A percentile compares a stretch with the other conserved stretches of the same genome.
Evolutionary conservation across 2,113 vertebrate species (phyloP).

Genomic region (Alligator sinensis): DNA sequence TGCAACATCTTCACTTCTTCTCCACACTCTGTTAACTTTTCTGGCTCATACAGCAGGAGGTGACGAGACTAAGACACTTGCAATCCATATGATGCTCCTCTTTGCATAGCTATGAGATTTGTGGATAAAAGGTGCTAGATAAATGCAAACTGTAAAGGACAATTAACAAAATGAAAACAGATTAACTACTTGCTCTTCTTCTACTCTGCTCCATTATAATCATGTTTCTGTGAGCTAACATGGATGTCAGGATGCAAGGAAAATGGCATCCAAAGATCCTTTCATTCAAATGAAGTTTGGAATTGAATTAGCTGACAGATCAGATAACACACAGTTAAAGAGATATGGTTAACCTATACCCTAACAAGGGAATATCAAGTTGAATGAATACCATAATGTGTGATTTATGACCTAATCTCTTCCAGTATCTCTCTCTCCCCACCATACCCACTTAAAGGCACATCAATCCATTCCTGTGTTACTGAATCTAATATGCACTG

Average conservation of each 20-base stretch:
- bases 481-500: not conserved
- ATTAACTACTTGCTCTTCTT: not conserved
- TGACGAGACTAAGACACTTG: not conserved
- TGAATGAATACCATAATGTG: not conserved
- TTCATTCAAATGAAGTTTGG: slow-evolving; percentile 14
- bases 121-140: not conserved
- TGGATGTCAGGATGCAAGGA: fast-evolving
- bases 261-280: not conserved
- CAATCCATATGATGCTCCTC: not conserved
- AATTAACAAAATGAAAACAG: not conserved
- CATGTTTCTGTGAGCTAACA: not conserved
- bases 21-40: not conserved
- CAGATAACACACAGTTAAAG: not conserved
- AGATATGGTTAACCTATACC: not conserved
- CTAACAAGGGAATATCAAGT: not conserved
- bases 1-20: not conserved
- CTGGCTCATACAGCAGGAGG: not conserved
- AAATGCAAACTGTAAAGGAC: not conserved
- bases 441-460: not conserved
- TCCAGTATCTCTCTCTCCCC: slow-evolving; percentile 9
- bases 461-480: not conserved
- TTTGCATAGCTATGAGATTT: not conserved
- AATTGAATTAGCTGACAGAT: not conserved
- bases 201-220: not conserved
- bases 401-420: slow-evolving; percentile 32